Percentiles rank a stretch among this genome's conserved stretches.
Conservation (phyloP, 2,113 vertebrate species). For the Morphnarchus princeps region DNA sequence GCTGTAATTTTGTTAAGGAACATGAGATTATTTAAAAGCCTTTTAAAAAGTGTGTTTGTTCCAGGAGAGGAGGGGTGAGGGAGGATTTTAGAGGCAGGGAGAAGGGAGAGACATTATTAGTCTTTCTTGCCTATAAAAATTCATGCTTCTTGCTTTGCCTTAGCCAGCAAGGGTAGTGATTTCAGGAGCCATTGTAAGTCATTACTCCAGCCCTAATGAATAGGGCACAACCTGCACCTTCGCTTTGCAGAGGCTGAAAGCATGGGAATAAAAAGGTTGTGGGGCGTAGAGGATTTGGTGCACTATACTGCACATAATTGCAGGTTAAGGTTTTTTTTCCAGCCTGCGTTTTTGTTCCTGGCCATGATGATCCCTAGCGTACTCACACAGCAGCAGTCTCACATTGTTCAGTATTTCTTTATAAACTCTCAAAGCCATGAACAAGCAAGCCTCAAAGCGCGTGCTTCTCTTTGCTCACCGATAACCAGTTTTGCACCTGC, state of each 20-base stretch:
- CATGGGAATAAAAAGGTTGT: background rate
- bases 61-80: background rate
- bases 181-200: background rate
- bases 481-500: background rate
- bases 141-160: background rate
- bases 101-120: background rate
- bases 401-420: background rate
- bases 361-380: background rate
- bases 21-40: slow-evolving; percentile 62
- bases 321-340: background rate
- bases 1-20: slow-evolving; percentile 61
- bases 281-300: background rate
- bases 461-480: accelerated
- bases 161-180: background rate
- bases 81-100: slow-evolving; percentile 33
- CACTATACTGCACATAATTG: background rate
- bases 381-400: background rate
- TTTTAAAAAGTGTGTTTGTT: slow-evolving; percentile 48
- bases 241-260: background rate
- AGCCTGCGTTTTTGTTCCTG: background rate
- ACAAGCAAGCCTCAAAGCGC: background rate
- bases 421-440: background rate
- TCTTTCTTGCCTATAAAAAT: slow-evolving; percentile 23
- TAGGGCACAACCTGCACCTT: background rate
- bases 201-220: background rate